Evolutionary conservation across 2,888 invertebrate species (phyloP), one percentile per base, ranked within the genome.

Genomic region (Acrocera orbiculus): DNA sequence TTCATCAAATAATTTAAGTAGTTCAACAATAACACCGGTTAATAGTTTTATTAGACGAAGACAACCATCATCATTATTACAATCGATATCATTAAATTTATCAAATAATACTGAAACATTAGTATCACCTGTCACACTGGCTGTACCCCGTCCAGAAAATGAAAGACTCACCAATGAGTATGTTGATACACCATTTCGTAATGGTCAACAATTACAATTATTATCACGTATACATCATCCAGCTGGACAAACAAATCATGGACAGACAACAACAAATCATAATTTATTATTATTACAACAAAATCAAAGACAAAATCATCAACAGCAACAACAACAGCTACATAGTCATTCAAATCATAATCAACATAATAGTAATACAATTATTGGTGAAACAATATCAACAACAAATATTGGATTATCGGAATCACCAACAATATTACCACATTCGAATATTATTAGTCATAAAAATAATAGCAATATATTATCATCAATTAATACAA

Each of bases 81-180:
- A 51, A 36, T 34, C 48, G 40, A 46, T 44, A 26, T 40, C 50
- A 30, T 27, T 40, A 42, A 39, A 37, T 52, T 38, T 43, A 44
- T 33, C 44, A 42, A 41, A 44, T 38, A 37, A 40, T 32, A 45
- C 52, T 52, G 54, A 56, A 51, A 50, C 50, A 48, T 52, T 52
- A 49, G 48, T 44, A 48, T 56, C 51, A 44, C 56, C 58, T 48
- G 61, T 64, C 54, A 65, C 67, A 46, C 59, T 67, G 53, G 69
- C 67, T 52, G 66, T 67, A 61, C 87, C 87, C 48, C 70, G 89
- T 57, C 86, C 87, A 49, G 81, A 82, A 61, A 73, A 71, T 56
- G 86, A 86, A 58, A 71, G 89, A 55, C 73, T 76, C 58, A 75
- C 76, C 59, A 90, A 90, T 69, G 86, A 89, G 61, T 90, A 90